Evolutionary conservation across 1,140 invertebrate genomes (phyloP), one percentile per base, ranked within the genome.

Genomic region (Hesperophylax magnus): DNA sequence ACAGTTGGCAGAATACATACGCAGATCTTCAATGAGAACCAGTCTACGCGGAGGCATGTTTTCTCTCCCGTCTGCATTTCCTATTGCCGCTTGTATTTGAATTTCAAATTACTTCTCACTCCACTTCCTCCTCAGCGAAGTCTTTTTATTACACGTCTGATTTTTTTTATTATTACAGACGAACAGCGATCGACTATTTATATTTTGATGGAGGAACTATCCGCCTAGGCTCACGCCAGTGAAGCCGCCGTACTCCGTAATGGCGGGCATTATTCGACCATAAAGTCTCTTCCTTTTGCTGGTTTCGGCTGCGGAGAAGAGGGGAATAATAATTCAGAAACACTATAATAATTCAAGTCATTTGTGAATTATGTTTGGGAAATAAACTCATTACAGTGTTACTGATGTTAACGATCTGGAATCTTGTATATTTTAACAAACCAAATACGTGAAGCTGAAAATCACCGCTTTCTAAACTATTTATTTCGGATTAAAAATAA

Each of bases 31-130:
- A 79, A 65, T 76, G 71, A 18, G 72, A 47, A 72, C 76, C 47
- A 31, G 81, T 82, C 81, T 80, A 39, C 69, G 60, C 78, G 58
- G 81, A 22, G 74, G 63, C 65, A 74, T 74, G 75, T 82, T 80
- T 82, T 80, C n/a, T 58, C 71, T 72, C 78, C 63, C 31, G 81
- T 80, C 78, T 82, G 81, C 78, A 77, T 82, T 81, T 81, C 79
- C 82, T 69, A 83, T 83, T 80, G 82, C 82, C 79, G 18, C 39
- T 78, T 75, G 79, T 81, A 83, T 83, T 83, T 83, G 82, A 83
- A 83, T 65, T 83, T 83, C 82, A 83, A 81, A 83, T 83, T 78
- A 81, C 82, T 83, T 78, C 82, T 83, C 82, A 81, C 82, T 63
- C 82, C 79, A 58, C 69, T n/a, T 18, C 54, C 14, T 53, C 65